Conservation (phyloP, 2,797 vertebrate genomes). For the Oreochromis grahami region DNA sequence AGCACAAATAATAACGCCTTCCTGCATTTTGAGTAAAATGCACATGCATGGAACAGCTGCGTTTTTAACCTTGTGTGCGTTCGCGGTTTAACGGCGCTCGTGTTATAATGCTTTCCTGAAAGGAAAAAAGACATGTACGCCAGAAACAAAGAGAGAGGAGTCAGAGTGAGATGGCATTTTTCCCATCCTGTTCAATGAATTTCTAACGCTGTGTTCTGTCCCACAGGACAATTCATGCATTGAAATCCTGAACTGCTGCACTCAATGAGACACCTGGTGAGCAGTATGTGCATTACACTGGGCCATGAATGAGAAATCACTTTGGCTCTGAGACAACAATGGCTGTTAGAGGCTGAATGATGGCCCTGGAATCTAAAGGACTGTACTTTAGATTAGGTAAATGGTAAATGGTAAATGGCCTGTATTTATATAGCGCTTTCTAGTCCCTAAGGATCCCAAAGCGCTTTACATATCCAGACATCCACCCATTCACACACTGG, state of each 20-base stretch:
- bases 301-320: conserved; percentile 23
- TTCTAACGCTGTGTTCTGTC: conserved; percentile 41
- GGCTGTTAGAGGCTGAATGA: conserved; percentile 5
- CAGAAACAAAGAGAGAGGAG: conserved; percentile 27
- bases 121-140: background rate
- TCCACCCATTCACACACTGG: too few species aligned
- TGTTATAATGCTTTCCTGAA: background rate
- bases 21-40: background rate
- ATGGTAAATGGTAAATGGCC: too few species aligned
- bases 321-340: background rate
- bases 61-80: background rate
- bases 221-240: conserved; percentile 51
- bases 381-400: background rate
- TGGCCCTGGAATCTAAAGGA: conserved; percentile 16
- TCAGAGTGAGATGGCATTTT: conserved; percentile 29
- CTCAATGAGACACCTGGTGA: conserved; percentile 73
- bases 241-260: conserved; percentile 29
- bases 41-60: background rate
- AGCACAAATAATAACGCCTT: background rate
- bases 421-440: too few species aligned
- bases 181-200: conserved; percentile 47
- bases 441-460: too few species aligned
- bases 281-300: conserved; percentile 50
- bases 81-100: background rate
- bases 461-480: too few species aligned